phyloP scores from a whole-genome alignment of 2,888 invertebrate genomes.

The Ennomos fuscantarius region DNA sequence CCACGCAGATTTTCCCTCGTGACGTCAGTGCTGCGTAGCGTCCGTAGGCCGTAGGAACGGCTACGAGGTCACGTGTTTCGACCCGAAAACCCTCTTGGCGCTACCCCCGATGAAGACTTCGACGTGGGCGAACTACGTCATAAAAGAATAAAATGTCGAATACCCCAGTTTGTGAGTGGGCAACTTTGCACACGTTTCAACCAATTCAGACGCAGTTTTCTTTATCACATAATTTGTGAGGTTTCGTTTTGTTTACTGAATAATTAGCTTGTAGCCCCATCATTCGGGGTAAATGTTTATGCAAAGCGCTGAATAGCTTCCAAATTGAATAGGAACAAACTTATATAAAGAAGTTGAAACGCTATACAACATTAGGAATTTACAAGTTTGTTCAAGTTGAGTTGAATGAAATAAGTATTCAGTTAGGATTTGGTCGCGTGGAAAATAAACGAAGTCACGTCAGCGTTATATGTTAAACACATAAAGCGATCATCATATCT shows the following conservation, averaged over 20 bases:
- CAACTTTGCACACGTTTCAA: constrained; percentile 38
- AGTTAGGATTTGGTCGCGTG: constrained; percentile 7
- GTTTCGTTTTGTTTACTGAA: constrained; percentile 39
- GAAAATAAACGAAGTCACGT: constrained; percentile 18
- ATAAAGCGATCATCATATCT: constrained; percentile 26
- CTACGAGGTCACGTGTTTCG: constrained; percentile 59
- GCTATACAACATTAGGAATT: constrained; percentile 4
- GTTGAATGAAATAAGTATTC: not conserved
- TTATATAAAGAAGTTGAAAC: constrained; percentile 3
- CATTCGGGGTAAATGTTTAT: constrained; percentile 1
- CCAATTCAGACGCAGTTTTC: constrained; percentile 42
- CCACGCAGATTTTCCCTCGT: constrained; percentile 54
- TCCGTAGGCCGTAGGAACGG: constrained; percentile 28
- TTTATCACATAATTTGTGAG: constrained; percentile 40
- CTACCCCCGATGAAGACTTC: constrained; percentile 31
- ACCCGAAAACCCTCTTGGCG: constrained; percentile 32
- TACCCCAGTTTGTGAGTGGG: constrained; percentile 42
- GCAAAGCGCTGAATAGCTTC: constrained; percentile 1
- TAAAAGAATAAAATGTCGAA: constrained; percentile 40
- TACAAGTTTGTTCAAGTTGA: not conserved
- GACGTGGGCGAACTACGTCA: constrained; percentile 53
- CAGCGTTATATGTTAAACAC: constrained; percentile 23
- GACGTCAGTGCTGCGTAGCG: constrained; percentile 65
- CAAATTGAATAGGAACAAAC: constrained; percentile 2
- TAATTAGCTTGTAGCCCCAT: constrained; percentile 12